These are phyloP conservation scores for Eleginops maclovinus DNA, from an alignment of 2,113 vertebrate species.

Conservation along the genomic window DNA sequence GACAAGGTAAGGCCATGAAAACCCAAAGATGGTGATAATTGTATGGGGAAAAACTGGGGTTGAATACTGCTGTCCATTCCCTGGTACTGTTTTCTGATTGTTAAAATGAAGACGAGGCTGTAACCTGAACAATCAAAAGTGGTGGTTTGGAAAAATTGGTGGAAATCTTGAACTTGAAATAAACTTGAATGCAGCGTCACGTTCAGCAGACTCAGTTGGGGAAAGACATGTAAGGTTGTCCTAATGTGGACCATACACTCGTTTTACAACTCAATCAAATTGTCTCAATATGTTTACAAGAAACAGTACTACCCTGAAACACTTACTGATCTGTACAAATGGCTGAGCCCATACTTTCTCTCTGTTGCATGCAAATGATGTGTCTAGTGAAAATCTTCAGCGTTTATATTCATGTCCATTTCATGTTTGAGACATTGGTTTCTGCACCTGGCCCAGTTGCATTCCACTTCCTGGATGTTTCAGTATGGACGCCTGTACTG, in stretches of 20 bases:
- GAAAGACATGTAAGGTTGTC: constrained; percentile 41
- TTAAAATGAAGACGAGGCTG: constrained; percentile 57
- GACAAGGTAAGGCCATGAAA: constrained; percentile 60
- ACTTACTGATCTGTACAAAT: constrained; percentile 83
- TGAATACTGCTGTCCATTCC: constrained; percentile 24
- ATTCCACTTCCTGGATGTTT: constrained; percentile 74
- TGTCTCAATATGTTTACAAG: constrained; percentile 85
- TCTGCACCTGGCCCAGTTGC: constrained; percentile 69
- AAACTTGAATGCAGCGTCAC: constrained; percentile 67
- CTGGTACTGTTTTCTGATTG: constrained; percentile 65
- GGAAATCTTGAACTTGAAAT: constrained; percentile 74
- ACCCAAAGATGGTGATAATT: constrained; percentile 77
- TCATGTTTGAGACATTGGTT: constrained; percentile 77
- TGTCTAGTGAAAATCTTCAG: constrained; percentile 85
- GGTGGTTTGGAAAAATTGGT: constrained; percentile 52
- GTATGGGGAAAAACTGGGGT: constrained; percentile 36
- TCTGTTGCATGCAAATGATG: constrained; percentile 88
- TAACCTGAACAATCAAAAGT: constrained; percentile 77
- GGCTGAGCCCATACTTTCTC: constrained; percentile 79
- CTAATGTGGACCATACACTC: constrained; percentile 49
- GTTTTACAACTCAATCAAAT: constrained; percentile 80
- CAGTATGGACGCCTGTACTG: constrained; percentile 79
- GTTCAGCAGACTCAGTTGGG: constrained; percentile 58
- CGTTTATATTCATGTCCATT: constrained; percentile 84
- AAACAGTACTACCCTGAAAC: constrained; percentile 82